These are phyloP conservation scores for Crossocerus cetratus DNA, from an alignment of 2,888 invertebrate species.

Conservation along the genomic window DNA sequence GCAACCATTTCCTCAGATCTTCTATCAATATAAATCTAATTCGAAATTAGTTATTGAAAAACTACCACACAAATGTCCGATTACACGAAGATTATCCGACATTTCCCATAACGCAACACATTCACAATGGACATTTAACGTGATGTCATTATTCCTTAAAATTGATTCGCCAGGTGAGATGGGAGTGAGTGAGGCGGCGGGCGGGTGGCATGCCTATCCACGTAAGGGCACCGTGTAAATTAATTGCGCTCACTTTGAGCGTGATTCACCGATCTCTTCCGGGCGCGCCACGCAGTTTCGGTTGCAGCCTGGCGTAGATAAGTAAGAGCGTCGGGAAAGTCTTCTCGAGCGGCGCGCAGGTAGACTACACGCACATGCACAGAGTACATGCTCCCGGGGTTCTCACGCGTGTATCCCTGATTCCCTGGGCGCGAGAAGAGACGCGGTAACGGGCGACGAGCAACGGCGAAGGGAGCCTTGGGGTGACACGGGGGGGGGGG, in stretches of 20 bases:
- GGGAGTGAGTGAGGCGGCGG: no score
- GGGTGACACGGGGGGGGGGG: constrained; percentile 17
- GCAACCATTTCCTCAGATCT: no score
- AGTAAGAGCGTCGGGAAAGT: constrained; percentile 43
- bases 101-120: no score
- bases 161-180: no score
- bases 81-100: no score
- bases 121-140: no score
- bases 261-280: constrained; percentile 31
- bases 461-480: constrained; percentile 15
- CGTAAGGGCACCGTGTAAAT: constrained; percentile 17
- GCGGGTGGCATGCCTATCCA: neutral
- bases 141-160: no score
- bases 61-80: no score
- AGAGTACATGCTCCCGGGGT: neutral
- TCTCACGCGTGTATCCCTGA: constrained; percentile 33
- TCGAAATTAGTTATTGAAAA: no score
- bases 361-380: no score
- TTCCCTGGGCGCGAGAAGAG: constrained; percentile 31
- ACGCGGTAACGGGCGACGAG: constrained; percentile 35
- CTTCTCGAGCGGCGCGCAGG: no score
- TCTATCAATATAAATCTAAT: no score
- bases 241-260: constrained; percentile 27
- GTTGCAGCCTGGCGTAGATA: constrained; percentile 48
- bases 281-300: constrained; percentile 32